phyloP scores from a whole-genome alignment of 2,797 vertebrate species.

The Hoplostethus mediterraneus region DNA sequence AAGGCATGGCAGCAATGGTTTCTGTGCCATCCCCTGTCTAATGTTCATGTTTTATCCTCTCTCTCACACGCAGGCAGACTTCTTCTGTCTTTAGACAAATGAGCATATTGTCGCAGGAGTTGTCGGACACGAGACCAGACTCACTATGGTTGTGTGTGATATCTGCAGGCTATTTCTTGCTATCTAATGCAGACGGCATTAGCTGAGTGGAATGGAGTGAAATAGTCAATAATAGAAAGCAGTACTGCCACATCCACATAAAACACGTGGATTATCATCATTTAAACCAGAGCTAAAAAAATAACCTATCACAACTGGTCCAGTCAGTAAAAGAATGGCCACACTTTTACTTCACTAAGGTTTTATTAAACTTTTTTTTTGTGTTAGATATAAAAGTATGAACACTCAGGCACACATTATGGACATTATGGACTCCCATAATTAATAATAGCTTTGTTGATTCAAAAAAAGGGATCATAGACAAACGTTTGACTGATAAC shows the following conservation, averaged over 20 bases:
- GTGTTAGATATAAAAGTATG: no score
- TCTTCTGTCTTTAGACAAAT: background rate
- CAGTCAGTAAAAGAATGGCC: no score
- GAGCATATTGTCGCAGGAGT: background rate
- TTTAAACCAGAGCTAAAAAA: no score
- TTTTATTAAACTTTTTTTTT: no score
- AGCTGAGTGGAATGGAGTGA: background rate
- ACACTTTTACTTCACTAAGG: no score
- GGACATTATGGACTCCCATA: background rate
- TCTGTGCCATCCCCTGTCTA: conserved; percentile 27
- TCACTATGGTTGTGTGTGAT: conserved; percentile 10
- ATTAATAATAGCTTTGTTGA: background rate
- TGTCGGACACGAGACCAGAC: conserved; percentile 10
- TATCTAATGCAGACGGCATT: conserved; percentile 5
- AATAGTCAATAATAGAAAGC: conserved; percentile 3
- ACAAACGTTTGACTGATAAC: background rate
- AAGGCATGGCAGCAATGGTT: conserved; percentile 32
- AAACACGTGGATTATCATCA: no score
- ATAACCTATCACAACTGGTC: no score
- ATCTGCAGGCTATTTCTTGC: background rate
- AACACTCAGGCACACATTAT: no score
- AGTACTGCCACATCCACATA: no score
- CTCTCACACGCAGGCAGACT: background rate
- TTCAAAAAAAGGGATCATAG: background rate
- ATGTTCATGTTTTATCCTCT: conserved; percentile 8